Base-by-base conservation (phyloP, 2,113 vertebrate species). In the Symphodus melops region DNA sequence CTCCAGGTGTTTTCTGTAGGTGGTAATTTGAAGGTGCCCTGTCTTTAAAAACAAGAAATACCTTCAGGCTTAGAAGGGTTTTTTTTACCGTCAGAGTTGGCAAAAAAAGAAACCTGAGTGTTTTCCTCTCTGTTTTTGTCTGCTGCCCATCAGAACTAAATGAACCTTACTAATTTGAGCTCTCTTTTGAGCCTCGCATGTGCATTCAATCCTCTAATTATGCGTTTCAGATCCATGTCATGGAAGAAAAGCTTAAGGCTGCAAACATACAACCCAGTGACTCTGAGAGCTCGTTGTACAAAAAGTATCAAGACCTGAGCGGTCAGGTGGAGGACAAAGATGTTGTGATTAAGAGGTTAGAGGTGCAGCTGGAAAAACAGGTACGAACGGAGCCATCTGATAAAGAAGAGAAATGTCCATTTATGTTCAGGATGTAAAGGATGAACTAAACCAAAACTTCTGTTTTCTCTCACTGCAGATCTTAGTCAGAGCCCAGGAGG, bases 401-500 rank as follows among this genome's bases (percentile, higher is more conserved):
- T 73, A 75, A 77, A 59, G 59, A 77, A 3, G 46, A 62, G 44
- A 83, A 49, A 89, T 68, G 82, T 75, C 75, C 72, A 80, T 89
- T 79, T 86, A 76, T 89, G 87, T 81, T 76, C 79, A 76, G 82
- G 11, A 80, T 66, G 70, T 72, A 36, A 68, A 58, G n/a, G 41
- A 66, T 74, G 36, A 51, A 61, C n/a, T 81, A 68, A 81, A 69
- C 57, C 49, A 28, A 49, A 28, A 72, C 46, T 33, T 21, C 49
- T 74, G 16, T 67, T 79, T 67, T 88, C 23, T 85, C 83, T 89
- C 59, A 87, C 76, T 78, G 14, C 90, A 98, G 97, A 95, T 96
- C 83, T 94, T 95, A 70, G 79, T 96, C 86, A 95, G 96, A 90
- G 95, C 95, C 20, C 95, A 98, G 84, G 97, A 99, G 92, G 95